phyloP scores from a whole-genome alignment of 2,113 vertebrate genomes.

The Etheostoma cragini region DNA sequence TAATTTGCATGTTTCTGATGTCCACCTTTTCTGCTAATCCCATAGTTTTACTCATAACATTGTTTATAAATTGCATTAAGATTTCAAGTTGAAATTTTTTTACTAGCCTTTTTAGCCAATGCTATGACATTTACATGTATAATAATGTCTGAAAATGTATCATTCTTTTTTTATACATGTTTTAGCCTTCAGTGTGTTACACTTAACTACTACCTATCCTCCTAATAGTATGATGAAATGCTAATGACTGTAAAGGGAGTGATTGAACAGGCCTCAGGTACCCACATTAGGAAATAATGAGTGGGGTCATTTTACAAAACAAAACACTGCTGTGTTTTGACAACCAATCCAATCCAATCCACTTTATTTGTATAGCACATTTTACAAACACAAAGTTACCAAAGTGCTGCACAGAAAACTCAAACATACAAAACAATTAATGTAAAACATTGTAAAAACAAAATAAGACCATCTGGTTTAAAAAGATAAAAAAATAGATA shows the following conservation, averaged over 20 bases:
- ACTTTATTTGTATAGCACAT: no score
- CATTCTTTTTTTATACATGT: not conserved
- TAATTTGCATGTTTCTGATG: not conserved
- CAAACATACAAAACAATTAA: no score
- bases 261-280: conserved; percentile 18
- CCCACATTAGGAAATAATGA: conserved; percentile 40
- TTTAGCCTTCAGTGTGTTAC: not conserved
- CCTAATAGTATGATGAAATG: not conserved
- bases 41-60: not conserved
- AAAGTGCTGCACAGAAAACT: no score
- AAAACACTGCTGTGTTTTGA: conserved; percentile 33
- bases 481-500: no score
- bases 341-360: no score
- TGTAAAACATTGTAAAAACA: no score
- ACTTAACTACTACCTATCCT: not conserved
- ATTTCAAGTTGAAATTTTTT: not conserved
- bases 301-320: conserved; percentile 20
- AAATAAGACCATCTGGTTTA: no score
- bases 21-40: not conserved
- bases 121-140: not conserved
- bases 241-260: conserved; percentile 8
- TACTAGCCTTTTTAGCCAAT: not conserved
- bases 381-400: no score
- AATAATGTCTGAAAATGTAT: not conserved
- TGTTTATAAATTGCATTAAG: not conserved